A percentile compares a stretch with the other conserved stretches of the same genome.
phyloP scores from a whole-genome alignment of 2,888 invertebrate genomes.

The Hypena proboscidalis region DNA sequence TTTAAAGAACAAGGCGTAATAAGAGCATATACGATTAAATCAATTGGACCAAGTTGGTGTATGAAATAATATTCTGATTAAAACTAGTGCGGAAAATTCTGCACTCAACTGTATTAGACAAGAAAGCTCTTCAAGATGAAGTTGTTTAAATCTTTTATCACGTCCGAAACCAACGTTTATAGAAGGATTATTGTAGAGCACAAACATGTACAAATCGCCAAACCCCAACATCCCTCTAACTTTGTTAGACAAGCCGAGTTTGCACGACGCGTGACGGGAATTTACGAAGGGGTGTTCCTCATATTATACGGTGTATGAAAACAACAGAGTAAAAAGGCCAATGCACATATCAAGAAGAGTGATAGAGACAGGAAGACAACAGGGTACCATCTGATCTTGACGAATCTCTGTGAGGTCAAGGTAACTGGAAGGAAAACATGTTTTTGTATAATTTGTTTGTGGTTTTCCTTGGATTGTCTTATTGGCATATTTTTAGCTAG shows the following conservation, averaged over 20 bases:
- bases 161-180: background rate
- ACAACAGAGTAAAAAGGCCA: no score
- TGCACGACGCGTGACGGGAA: slow-evolving; percentile 2
- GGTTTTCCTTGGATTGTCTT: no score
- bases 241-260: slow-evolving; percentile 1
- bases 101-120: no score
- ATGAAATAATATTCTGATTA: no score
- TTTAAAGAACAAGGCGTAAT: no score
- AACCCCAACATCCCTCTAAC: background rate
- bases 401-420: background rate
- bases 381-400: background rate
- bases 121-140: background rate
- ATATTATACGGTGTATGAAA: no score
- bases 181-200: background rate
- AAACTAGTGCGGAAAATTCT: no score
- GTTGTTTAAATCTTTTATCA: background rate
- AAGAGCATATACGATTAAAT: no score
- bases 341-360: no score
- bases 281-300: background rate
- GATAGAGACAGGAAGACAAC: background rate
- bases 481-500: no score
- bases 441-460: background rate
- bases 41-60: no score
- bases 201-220: no score
- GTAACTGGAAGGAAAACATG: background rate